Percentiles rank a stretch among this genome's conserved stretches.
phyloP scores from a whole-genome alignment of 2,797 vertebrate genomes.

The Helarctos malayanus region DNA sequence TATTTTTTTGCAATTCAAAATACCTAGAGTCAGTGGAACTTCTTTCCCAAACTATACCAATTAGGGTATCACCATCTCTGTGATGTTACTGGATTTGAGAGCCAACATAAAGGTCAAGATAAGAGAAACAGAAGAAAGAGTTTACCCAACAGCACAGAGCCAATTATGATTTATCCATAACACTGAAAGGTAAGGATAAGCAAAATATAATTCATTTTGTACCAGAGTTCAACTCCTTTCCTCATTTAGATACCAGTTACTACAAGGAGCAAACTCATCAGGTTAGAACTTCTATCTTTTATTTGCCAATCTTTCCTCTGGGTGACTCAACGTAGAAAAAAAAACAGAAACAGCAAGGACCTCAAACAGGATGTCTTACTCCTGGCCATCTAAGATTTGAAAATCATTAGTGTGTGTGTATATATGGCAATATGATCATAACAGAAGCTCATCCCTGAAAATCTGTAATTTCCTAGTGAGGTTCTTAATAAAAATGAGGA shows the following conservation, averaged over 20 bases:
- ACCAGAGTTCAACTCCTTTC: not conserved
- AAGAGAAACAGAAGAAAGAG: conserved; percentile 40
- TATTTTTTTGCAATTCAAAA: conserved; percentile 48
- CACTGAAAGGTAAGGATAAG: conserved; percentile 36
- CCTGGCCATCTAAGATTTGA: not conserved
- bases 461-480: not conserved
- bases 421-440: not conserved
- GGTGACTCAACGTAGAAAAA: not conserved
- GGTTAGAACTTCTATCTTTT: not conserved
- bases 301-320: not conserved
- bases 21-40: not conserved
- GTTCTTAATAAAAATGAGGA: conserved; percentile 30
- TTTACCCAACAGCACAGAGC: conserved; percentile 1
- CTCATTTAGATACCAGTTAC: not conserved
- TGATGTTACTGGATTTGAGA: not conserved
- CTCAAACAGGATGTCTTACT: not conserved
- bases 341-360: not conserved
- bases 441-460: not conserved
- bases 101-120: conserved; percentile 34
- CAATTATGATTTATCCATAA: conserved; percentile 38
- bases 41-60: conserved; percentile 33
- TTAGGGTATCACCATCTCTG: not conserved
- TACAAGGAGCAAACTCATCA: not conserved
- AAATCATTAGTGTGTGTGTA: not conserved
- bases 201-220: conserved; percentile 24